Conservation (phyloP, 2,113 vertebrate genomes). For the Strigops habroptila region DNA sequence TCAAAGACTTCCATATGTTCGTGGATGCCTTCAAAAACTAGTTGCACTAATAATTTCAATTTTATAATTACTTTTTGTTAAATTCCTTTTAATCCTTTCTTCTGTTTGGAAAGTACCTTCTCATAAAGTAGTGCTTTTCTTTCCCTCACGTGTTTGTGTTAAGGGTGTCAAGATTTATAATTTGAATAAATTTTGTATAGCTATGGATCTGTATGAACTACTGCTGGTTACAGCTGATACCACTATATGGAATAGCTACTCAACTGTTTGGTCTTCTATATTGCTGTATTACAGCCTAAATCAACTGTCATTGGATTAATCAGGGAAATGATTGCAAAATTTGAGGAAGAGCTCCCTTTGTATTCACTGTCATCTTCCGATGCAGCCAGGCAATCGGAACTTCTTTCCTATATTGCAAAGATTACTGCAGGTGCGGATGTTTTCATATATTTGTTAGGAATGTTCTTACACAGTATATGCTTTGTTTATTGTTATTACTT, state of each 20-base stretch:
- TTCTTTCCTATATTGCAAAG: slow-evolving; percentile 84
- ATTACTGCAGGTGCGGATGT: slow-evolving; percentile 81
- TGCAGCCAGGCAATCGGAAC: slow-evolving; percentile 77
- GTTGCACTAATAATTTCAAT: background rate
- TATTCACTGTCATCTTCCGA: slow-evolving; percentile 74
- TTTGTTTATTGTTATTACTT: background rate
- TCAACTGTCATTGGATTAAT: slow-evolving; percentile 83
- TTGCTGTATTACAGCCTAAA: slow-evolving; percentile 82
- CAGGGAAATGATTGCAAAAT: slow-evolving; percentile 89
- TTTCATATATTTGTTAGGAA: background rate
- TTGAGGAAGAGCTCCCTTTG: slow-evolving; percentile 91
- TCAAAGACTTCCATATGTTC: background rate
- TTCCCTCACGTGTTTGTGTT: background rate
- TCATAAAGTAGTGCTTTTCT: background rate
- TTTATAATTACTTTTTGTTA: background rate
- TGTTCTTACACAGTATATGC: background rate
- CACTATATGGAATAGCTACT: background rate
- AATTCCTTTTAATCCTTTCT: background rate
- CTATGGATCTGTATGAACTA: background rate
- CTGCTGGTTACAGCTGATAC: background rate
- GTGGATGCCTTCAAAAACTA: background rate
- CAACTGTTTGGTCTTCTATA: background rate
- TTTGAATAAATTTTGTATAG: background rate
- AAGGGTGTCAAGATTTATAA: background rate
- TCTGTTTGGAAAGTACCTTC: background rate